Percentiles rank a stretch among this genome's conserved stretches.
phyloP scores from a whole-genome alignment of 2,113 vertebrate genomes.

The Hyla sarda region DNA sequence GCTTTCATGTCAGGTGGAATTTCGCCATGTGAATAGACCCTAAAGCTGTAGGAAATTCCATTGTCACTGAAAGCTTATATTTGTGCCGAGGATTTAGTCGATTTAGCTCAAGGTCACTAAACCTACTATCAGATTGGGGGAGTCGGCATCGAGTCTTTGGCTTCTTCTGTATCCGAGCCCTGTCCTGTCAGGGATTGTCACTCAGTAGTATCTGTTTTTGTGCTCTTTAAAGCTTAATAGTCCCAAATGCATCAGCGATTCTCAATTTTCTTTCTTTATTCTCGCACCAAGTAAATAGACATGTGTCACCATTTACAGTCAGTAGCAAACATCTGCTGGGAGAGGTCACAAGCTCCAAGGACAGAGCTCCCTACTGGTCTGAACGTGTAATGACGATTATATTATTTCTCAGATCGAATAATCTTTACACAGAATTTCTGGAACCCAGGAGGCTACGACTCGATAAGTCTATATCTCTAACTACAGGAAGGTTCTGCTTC shows the following conservation, averaged over 20 bases:
- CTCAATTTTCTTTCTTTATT: background rate
- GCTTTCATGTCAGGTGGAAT: too few species aligned
- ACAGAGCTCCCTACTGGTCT: background rate
- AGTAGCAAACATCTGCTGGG: background rate
- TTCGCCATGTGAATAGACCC: too few species aligned
- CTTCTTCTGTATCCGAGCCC: background rate
- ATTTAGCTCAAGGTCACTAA: slow-evolving; percentile 8
- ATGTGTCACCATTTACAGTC: slow-evolving; percentile 10
- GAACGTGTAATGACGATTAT: background rate
- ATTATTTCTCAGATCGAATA: background rate
- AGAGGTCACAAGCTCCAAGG: slow-evolving; percentile 26
- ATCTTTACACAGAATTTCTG: background rate
- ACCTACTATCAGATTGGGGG: background rate
- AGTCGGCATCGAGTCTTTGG: background rate
- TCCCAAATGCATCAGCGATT: background rate
- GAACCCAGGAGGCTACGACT: background rate
- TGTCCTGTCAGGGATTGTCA: background rate
- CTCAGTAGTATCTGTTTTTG: slow-evolving; percentile 13
- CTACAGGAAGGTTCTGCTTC: background rate
- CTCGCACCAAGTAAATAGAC: background rate
- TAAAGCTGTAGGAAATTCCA: background rate
- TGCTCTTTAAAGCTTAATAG: slow-evolving; percentile 16
- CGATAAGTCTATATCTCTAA: background rate
- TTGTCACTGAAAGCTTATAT: background rate
- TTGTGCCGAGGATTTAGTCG: background rate